Evolutionary conservation across 2,113 vertebrate species (phyloP).

Genomic region (Seriola dumerili): DNA sequence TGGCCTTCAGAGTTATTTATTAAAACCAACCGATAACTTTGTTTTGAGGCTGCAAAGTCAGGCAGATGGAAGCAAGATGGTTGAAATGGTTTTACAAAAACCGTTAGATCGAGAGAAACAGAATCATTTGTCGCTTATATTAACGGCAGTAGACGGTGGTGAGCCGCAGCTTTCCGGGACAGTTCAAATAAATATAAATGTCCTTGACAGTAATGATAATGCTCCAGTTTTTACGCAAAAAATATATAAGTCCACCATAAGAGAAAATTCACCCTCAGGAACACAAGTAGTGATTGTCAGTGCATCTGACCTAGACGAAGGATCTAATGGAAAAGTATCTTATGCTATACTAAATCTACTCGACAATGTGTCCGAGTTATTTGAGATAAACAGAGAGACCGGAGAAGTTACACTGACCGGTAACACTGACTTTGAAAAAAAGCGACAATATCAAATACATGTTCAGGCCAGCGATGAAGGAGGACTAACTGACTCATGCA

Average conservation of each 20-base stretch:
- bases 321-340: slow-evolving; percentile 76
- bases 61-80: slow-evolving; percentile 37
- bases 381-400: slow-evolving; percentile 71
- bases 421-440: slow-evolving; percentile 80
- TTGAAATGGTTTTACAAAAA: slow-evolving; percentile 70
- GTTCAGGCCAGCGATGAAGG: slow-evolving; percentile 83
- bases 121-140: slow-evolving; percentile 18
- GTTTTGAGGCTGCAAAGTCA: slow-evolving; percentile 54
- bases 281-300: slow-evolving; percentile 47
- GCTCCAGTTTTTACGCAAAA: slow-evolving; percentile 71
- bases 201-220: slow-evolving; percentile 75
- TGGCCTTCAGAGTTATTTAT: slow-evolving; percentile 77
- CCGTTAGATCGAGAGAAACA: slow-evolving; percentile 63
- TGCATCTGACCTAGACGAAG: slow-evolving; percentile 83
- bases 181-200: slow-evolving; percentile 43
- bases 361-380: slow-evolving; percentile 30
- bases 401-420: slow-evolving; percentile 74
- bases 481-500: slow-evolving; percentile 60
- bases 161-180: slow-evolving; percentile 50
- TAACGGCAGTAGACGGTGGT: slow-evolving; percentile 66
- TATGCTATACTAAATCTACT: slow-evolving; percentile 76
- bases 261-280: slow-evolving; percentile 67
- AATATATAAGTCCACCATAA: slow-evolving; percentile 67
- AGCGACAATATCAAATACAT: slow-evolving; percentile 65
- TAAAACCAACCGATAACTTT: slow-evolving; percentile 76